Percentiles rank a stretch among this genome's conserved stretches.
These are phyloP conservation scores for Gymnoscelis rufifasciata DNA, from an alignment of 2,888 invertebrate species.

Conservation along the genomic window DNA sequence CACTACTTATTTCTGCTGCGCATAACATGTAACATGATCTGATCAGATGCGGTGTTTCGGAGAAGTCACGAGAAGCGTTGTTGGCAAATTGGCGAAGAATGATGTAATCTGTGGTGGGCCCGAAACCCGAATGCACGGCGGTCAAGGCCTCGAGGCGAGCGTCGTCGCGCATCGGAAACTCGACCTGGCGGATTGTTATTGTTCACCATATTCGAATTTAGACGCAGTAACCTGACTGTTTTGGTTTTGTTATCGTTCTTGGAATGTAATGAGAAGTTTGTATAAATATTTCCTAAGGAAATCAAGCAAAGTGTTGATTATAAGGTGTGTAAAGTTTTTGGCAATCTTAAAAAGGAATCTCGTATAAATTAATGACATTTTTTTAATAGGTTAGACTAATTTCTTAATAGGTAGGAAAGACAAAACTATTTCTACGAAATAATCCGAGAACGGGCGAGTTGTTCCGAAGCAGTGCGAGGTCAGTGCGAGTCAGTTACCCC, in stretches of 20 bases:
- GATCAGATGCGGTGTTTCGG: conserved; percentile 44
- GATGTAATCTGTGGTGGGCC: conserved; percentile 20
- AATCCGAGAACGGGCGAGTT: conserved; percentile 57
- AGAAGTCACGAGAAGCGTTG: conserved; percentile 48
- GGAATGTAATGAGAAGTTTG: conserved; percentile 10
- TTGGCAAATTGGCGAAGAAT: conserved; percentile 37
- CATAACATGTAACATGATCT: conserved; percentile 35
- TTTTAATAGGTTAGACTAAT: too few relatives aligned
- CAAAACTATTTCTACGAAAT: conserved; percentile 39
- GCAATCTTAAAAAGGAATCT: too few relatives aligned
- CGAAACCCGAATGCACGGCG: conserved; percentile 44
- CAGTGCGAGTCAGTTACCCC: conserved; percentile 83
- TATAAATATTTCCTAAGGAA: too few relatives aligned
- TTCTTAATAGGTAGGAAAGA: too few relatives aligned
- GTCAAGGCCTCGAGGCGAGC: conserved; percentile 65
- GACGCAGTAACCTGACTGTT: conserved; percentile 24
- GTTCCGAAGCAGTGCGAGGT: conserved; percentile 75
- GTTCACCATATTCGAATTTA: conserved; percentile 37
- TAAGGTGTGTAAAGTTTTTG: too few relatives aligned
- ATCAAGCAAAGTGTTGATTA: too few relatives aligned
- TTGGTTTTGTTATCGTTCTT: conserved; percentile 12
- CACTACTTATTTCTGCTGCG: not conserved
- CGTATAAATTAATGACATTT: too few relatives aligned
- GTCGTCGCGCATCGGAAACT: conserved; percentile 52
- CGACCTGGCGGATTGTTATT: conserved; percentile 43